phyloP scores from a whole-genome alignment of 2,888 invertebrate species.

The Drosophila siamana region DNA sequence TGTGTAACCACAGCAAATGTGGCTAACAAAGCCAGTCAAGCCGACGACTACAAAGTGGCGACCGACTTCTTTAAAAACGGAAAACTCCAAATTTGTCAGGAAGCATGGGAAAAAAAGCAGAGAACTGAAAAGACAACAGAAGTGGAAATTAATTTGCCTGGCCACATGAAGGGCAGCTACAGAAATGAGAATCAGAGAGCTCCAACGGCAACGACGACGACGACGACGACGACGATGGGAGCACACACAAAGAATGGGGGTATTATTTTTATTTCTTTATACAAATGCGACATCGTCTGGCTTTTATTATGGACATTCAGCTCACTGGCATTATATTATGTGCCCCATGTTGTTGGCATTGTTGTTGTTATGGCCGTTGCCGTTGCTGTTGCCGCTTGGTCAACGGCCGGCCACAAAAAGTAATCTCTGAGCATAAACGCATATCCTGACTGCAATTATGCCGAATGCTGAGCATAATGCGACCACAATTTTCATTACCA shows the following conservation, averaged over 20 bases:
- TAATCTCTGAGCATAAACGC: constrained; percentile 77
- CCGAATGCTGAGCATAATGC: constrained; percentile 76
- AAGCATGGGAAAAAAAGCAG: constrained; percentile 3
- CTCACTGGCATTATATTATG: constrained; percentile 41
- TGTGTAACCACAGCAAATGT: constrained; percentile 25
- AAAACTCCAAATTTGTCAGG: constrained; percentile 24
- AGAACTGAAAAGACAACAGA: constrained; percentile 13
- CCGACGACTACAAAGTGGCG: neutral
- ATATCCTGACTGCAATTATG: constrained; percentile 75
- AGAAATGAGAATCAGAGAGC: constrained; percentile 10
- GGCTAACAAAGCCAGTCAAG: constrained; percentile 23
- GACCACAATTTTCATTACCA: constrained; percentile 76
- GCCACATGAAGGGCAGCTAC: constrained; percentile 24
- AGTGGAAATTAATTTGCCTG: constrained; percentile 67
- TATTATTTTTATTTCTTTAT: constrained; percentile 73
- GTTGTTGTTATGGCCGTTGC: constrained; percentile 16
- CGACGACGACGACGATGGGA: constrained; percentile 23
- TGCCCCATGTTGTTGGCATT: constrained; percentile 12
- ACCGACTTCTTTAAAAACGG: constrained; percentile 28
- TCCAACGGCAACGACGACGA: constrained; percentile 7
- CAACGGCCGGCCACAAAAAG: constrained; percentile 73
- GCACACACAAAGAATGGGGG: constrained; percentile 41
- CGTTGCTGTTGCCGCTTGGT: constrained; percentile 40
- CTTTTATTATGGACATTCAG: constrained; percentile 68
- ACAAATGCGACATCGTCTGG: constrained; percentile 72